Evolutionary conservation across 2,888 invertebrate genomes (phyloP), one percentile per base, ranked within the genome.

Genomic region (Pseudeuparius sepicola): DNA sequence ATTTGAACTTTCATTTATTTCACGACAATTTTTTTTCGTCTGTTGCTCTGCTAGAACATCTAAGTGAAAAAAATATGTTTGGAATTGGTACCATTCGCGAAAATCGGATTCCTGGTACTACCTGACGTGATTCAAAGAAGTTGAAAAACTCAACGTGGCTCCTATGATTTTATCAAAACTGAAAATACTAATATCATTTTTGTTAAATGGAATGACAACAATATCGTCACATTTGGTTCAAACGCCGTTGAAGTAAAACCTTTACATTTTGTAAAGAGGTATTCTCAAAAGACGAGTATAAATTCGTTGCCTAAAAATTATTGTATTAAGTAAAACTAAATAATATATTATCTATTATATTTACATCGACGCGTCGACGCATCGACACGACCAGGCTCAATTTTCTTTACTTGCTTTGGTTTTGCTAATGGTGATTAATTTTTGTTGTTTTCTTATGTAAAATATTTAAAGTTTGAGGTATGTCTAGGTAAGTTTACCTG

Each of bases 11-110:
- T 28, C 36, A 35, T 31, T 16, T 41, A 16, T 38, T 28, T 28
- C 38, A 31, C 16, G 40, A 37, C 33, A 34, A 32, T 27, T 39
- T 41, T 37, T 41, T 41, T 32, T 39, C 42, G 16, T 37, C 35
- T 14, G 23, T 42, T 14, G 36, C 29, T 15, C 18, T 43, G 12
- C 20, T 41, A n/a, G 23, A 41, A 13, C 18, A 34, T 16, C 29
- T 41, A 15, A 41, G 24, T 26, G 11, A 24, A 6, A 39, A 25
- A 31, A 13, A 28, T 25, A 14, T 39, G 9, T 16, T 14, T 17
- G 40, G 13, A 20, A 42, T 40, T 16, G 40, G 37, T 13, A 43
- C 41, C 15, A 33, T 41, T 12, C 30, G 36, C 29, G 36, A 41
- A 34, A 42, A 40, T 30, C 31, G 40, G 9, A 15, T 38, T 14